phyloP scores from a whole-genome alignment of 92 coral and sea anemone genomes.

The Nematostella vectensis region DNA sequence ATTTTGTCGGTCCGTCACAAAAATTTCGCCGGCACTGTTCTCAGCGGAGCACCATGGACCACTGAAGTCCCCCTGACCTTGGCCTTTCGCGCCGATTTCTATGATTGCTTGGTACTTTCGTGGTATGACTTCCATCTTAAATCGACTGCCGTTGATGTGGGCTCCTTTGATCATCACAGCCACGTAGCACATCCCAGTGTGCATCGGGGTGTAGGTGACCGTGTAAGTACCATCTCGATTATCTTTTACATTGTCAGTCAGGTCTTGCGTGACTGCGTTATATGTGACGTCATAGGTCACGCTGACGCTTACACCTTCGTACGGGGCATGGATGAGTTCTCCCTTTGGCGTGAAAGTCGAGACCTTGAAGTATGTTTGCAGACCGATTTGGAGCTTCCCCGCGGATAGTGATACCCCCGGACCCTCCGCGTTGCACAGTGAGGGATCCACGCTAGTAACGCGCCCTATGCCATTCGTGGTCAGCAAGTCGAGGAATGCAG shows the following conservation, averaged over 20 bases:
- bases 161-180: slow-evolving; percentile 12
- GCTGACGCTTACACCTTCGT: slow-evolving; percentile 2
- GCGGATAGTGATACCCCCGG: slow-evolving; percentile 4
- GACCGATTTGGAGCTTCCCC: slow-evolving; percentile 4
- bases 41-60: slow-evolving; percentile 30
- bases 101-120: slow-evolving; percentile 13
- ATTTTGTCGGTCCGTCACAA: slow-evolving; percentile 17
- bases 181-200: slow-evolving; percentile 6
- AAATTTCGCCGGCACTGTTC: slow-evolving; percentile 24
- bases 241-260: slow-evolving; percentile 8
- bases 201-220: slow-evolving; percentile 3
- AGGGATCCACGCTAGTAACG: slow-evolving; percentile 7
- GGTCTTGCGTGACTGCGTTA: slow-evolving; percentile 4
- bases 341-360: slow-evolving; percentile 6
- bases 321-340: slow-evolving; percentile 18
- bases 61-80: slow-evolving; percentile 11
- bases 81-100: slow-evolving; percentile 13
- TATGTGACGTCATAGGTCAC: not conserved
- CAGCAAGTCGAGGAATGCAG: slow-evolving; percentile 10
- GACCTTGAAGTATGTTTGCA: slow-evolving; percentile 5
- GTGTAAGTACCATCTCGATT: slow-evolving; percentile 22
- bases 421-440: slow-evolving; percentile 9
- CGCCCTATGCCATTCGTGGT: slow-evolving; percentile 10
- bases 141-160: slow-evolving; percentile 9
- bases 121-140: slow-evolving; percentile 6